Base-by-base conservation (phyloP, 2,888 invertebrate genomes). In the Embidobia sp. region DNA sequence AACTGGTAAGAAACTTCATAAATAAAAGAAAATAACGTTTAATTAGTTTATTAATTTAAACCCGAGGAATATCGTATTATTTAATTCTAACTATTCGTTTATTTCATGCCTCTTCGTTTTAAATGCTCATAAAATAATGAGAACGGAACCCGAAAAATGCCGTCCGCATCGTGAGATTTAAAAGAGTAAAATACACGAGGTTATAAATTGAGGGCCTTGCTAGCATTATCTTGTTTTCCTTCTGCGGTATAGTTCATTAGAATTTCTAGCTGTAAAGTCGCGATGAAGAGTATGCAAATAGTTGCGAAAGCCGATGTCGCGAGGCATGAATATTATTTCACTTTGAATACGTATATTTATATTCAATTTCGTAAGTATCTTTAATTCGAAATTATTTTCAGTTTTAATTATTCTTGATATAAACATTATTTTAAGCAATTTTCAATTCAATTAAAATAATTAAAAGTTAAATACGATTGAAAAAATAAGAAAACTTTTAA, bases 141-240 rank as follows among this genome's bases (percentile, higher is more conserved):
- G 63, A 51, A 53, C 66, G 77, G 72, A 73, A 77, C 67, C 77
- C 67, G 77, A 72, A 67, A 67, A 55, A 35, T 37, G 35, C 10
- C 13, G 42, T 35, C 55, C 48, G 66, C 66, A 59, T 64, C 63
- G 40, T 33, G 59, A 44, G 63, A 37, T 77, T 67, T 63, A 73
- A 73, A 63, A 61, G 67, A 73, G 70, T 73, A 63, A 77, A 77
- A 77, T 77, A 63, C 69, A 57, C 51, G 46, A 48, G 35, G 72
- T 29, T 77, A 64, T 77, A 77, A 77, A 78, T 78, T 66, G 73
- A 49, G 37, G 73, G 55, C 51, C 63, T 46, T 48, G 63, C 53
- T 61, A 49, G 42, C 63, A 57, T 63, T 74, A 70, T 61, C 74
- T 70, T 69, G 69, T 74, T 78, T 74, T 66, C 53, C 74, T 66